A percentile compares a stretch with the other conserved stretches of the same genome.
phyloP scores from a whole-genome alignment of 2,888 invertebrate species.

The Melieria omissa region DNA sequence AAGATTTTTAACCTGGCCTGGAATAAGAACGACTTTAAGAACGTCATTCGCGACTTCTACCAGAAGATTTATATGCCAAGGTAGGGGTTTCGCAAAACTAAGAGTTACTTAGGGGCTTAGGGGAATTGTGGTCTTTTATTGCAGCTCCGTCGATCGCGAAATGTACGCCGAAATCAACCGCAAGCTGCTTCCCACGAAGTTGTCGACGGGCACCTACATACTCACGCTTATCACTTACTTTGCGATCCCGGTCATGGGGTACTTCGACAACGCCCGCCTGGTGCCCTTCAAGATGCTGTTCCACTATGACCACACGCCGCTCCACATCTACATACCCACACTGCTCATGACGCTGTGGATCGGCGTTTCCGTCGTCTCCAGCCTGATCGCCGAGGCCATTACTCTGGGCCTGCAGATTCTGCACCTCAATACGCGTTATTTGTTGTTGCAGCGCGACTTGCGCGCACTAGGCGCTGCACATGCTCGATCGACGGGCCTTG shows the following conservation, averaged over 20 bases:
- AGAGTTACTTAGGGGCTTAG: no score
- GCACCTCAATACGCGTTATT: constrained; percentile 57
- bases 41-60: constrained; percentile 53
- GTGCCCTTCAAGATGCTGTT: constrained; percentile 55
- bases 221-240: constrained; percentile 49
- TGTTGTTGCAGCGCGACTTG: constrained; percentile 50
- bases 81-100: constrained; percentile 34
- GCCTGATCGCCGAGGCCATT: constrained; percentile 56
- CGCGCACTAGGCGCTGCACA: background rate
- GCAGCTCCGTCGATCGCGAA: constrained; percentile 41
- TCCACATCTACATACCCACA: constrained; percentile 47
- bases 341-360: constrained; percentile 50
- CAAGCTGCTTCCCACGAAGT: constrained; percentile 48
- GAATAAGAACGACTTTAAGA: constrained; percentile 44
- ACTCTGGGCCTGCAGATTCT: constrained; percentile 56
- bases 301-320: constrained; percentile 51
- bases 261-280: constrained; percentile 47
- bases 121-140: background rate
- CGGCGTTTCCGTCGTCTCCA: constrained; percentile 50
- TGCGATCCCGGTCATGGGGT: constrained; percentile 48
- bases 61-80: constrained; percentile 50
- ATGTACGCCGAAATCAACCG: constrained; percentile 48
- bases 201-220: constrained; percentile 52
- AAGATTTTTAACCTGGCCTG: constrained; percentile 43
- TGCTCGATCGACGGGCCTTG: constrained; percentile 7